Conservation (phyloP, 1,140 invertebrate species). For the Maconellicoccus hirsutus region DNA sequence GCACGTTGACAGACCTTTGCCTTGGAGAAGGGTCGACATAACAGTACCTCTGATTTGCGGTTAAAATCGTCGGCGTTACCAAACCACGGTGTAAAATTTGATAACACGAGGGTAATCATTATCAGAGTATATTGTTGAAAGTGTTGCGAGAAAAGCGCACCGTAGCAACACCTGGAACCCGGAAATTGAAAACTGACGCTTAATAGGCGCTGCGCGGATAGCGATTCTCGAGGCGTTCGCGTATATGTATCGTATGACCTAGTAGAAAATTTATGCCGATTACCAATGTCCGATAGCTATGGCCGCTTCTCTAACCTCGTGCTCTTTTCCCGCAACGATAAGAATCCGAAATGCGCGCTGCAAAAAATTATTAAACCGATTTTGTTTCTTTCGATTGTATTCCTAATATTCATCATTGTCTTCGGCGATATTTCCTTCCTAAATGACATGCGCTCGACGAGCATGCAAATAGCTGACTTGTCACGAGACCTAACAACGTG, state of each 20-base stretch:
- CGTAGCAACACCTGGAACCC: neutral
- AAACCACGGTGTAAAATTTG: neutral
- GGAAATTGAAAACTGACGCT: neutral
- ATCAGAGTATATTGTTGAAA: neutral
- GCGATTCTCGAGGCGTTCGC: neutral
- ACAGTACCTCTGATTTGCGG: neutral
- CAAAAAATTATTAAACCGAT: too few relatives aligned
- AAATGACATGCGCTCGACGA: too few relatives aligned
- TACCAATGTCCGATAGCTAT: neutral
- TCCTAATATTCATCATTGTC: too few relatives aligned
- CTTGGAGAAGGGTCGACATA: neutral
- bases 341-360: too few relatives aligned
- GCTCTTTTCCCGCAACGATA: too few relatives aligned
- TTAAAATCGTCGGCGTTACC: neutral
- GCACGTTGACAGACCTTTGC: too few relatives aligned
- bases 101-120: neutral
- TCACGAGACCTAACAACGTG: too few relatives aligned
- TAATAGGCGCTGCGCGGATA: neutral
- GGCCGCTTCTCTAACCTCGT: too few relatives aligned
- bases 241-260: neutral
- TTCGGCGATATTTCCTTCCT: too few relatives aligned
- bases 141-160: neutral
- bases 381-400: too few relatives aligned
- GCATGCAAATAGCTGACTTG: too few relatives aligned
- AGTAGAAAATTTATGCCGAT: constrained; percentile 9